Evolutionary conservation across 2,113 vertebrate genomes (phyloP), one percentile per base, ranked within the genome.

Genomic region (Dromiciops gliroides): DNA sequence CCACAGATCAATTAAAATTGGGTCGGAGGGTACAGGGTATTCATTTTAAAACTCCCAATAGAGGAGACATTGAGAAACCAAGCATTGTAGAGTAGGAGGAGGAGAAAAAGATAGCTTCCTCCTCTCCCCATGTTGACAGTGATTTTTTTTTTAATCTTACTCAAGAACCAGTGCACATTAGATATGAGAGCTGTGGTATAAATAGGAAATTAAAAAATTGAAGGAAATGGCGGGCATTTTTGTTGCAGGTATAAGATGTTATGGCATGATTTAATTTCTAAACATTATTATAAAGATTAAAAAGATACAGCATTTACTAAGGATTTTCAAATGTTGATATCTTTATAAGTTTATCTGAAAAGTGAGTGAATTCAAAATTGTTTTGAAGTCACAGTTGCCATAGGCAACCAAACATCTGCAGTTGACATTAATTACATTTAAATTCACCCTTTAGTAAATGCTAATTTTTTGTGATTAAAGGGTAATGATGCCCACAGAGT

Each of bases 361-460:
- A 96, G 51, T 94, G 56, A 44, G 93, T 89, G 24, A 48, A 92
- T 95, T 89, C 31, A 26, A 47, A 94, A 67, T 96, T 49, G 93
- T 96, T 93, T 95, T 90, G 60, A 67, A 96, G 52, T 94, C 25
- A n/a, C 51, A 67, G 95, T 97, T 96, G 91, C 75, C 90, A 92
- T 89, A 89, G 91, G 94, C 95, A 97, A 96, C 93, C 53, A 93
- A 51, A 94, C 89, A 95, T 28, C 89, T 90, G 49, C 37, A 50
- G 48, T 53, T 95, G 92, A 96, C 97, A 95, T 94, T 97, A 92
- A 97, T 97, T 96, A 94, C 49, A 94, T 96, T 91, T 95, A 96
- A 97, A 93, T 97, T 89, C 31, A 93, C 95, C 60, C 56, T 92
- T 94, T 89, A 51, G 67, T 95, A 96, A 92, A 94, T 94, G 88